Evolutionary conservation across 2,888 invertebrate species (phyloP).

Genomic region (Patella depressa): DNA sequence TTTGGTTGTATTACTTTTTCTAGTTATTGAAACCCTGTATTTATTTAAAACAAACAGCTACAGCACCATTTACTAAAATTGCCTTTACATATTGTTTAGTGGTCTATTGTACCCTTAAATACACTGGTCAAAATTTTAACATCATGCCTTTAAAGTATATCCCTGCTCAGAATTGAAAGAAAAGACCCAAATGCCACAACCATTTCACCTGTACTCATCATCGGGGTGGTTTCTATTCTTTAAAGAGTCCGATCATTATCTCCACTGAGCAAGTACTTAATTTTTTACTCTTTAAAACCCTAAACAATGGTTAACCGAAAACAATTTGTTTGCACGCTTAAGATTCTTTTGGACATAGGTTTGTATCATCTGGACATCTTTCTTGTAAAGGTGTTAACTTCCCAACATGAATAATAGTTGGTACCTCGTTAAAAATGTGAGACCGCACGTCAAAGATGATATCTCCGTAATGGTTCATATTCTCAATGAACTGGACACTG

Average conservation of each 20-base stretch:
- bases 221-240: not conserved
- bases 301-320: not conserved
- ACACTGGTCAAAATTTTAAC: no score
- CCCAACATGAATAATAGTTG: not conserved
- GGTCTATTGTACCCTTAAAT: no score
- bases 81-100: no score
- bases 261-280: not conserved
- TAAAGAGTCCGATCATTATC: conserved; percentile 3
- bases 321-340: not conserved
- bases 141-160: no score
- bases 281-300: not conserved
- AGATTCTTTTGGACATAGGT: not conserved
- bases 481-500: not conserved
- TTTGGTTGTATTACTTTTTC: no score
- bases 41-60: no score
- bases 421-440: not conserved
- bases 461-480: not conserved
- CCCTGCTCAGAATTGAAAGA: no score
- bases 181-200: no score
- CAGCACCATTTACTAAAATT: no score
- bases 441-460: not conserved
- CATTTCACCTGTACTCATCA: no score
- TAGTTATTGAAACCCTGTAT: no score
- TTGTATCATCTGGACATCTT: not conserved
- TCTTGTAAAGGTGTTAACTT: not conserved